A percentile compares a stretch with the other conserved stretches of the same genome.
Evolutionary conservation across 1,140 invertebrate genomes (phyloP).

Genomic region (Drosophila punjabiensis): DNA sequence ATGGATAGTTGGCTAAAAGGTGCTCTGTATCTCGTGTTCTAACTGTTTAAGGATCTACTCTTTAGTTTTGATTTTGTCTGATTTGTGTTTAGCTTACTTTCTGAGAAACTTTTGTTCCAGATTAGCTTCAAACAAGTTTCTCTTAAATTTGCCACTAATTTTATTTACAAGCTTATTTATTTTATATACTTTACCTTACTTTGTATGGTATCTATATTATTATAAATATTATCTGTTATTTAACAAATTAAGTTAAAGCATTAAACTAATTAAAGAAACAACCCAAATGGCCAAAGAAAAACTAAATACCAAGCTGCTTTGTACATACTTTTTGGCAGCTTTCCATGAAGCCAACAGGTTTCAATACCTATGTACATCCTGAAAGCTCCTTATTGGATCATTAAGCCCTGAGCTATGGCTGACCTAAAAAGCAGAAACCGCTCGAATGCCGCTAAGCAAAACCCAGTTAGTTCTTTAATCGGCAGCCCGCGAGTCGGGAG

Average conservation of each 20-base stretch:
- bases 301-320: not conserved
- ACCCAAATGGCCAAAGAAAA: not conserved
- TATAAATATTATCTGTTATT: not conserved
- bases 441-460: constrained; percentile 28
- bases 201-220: not conserved
- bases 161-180: not conserved
- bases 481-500: constrained; percentile 22
- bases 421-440: constrained; percentile 27
- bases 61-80: not conserved
- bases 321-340: not conserved
- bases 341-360: constrained; percentile 25
- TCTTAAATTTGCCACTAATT: not conserved
- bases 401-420: constrained; percentile 27
- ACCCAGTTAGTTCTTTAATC: constrained; percentile 30
- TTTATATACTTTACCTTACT: not conserved
- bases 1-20: too few relatives aligned
- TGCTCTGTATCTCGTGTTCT: not conserved
- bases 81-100: not conserved
- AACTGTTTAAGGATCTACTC: not conserved
- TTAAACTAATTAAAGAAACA: not conserved
- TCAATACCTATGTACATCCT: constrained; percentile 6
- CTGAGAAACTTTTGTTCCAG: not conserved
- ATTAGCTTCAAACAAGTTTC: not conserved
- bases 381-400: constrained; percentile 28
- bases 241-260: not conserved